Evolutionary conservation across 2,797 vertebrate genomes (phyloP).

Genomic region (Typhlichthys eigenmanni): DNA sequence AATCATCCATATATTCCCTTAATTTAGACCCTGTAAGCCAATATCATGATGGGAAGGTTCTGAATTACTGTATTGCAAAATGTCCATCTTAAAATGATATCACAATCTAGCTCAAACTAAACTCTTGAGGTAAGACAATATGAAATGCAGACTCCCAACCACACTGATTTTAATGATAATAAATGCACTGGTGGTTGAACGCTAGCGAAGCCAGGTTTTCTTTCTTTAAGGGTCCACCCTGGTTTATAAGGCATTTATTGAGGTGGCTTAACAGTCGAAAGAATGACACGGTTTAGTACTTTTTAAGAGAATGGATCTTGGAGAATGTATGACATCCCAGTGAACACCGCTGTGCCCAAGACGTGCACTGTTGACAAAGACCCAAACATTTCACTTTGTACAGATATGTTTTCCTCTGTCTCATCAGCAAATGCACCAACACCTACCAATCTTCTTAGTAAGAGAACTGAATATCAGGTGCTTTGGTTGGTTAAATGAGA

Average conservation of each 20-base stretch:
- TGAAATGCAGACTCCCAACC: conserved; percentile 65
- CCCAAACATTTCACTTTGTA: background rate
- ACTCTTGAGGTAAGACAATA: conserved; percentile 69
- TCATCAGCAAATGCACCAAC: conserved; percentile 14
- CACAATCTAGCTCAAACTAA: conserved; percentile 37
- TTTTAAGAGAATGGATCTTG: conserved; percentile 11
- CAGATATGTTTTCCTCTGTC: conserved; percentile 3
- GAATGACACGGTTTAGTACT: conserved; percentile 50
- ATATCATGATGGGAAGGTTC: conserved; percentile 27
- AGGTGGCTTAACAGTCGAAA: conserved; percentile 64
- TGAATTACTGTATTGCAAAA: conserved; percentile 46
- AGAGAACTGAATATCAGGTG: conserved; percentile 38
- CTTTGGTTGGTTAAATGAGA: conserved; percentile 10
- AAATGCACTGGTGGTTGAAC: conserved; percentile 71
- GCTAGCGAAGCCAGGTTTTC: conserved; percentile 44
- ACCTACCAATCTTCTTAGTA: conserved; percentile 28
- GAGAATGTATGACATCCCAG: conserved; percentile 20
- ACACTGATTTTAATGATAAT: conserved; percentile 50
- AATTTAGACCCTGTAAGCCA: conserved; percentile 25
- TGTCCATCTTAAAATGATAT: conserved; percentile 45
- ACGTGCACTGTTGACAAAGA: background rate
- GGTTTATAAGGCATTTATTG: conserved; percentile 72
- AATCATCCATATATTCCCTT: conserved; percentile 35
- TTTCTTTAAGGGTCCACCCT: conserved; percentile 30
- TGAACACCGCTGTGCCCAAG: conserved; percentile 16